Conservation (phyloP, 2,113 vertebrate genomes). For the Spheniscus mendiculus region DNA sequence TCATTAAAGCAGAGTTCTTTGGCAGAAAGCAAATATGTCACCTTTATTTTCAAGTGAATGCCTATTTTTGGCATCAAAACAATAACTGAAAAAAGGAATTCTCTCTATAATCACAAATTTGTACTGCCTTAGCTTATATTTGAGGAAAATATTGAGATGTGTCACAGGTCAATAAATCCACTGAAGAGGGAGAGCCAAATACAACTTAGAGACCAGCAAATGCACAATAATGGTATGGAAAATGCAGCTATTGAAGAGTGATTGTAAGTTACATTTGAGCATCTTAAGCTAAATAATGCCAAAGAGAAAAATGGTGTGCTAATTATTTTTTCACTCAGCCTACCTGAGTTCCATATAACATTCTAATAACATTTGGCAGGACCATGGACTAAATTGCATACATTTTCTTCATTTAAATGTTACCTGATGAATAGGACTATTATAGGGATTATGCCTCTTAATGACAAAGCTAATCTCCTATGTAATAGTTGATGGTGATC, state of each 20-base stretch:
- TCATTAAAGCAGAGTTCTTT: background rate
- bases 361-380: constrained; percentile 30
- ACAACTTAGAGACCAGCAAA: background rate
- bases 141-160: background rate
- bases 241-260: background rate
- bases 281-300: background rate
- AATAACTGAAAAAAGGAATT: background rate
- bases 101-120: background rate
- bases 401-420: constrained; percentile 59
- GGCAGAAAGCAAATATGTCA: background rate
- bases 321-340: background rate
- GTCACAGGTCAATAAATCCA: background rate
- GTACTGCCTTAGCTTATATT: background rate
- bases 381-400: constrained; percentile 18
- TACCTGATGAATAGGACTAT: constrained; percentile 66
- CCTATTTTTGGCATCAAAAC: background rate
- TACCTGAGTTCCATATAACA: background rate
- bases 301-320: background rate
- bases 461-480: constrained; percentile 69
- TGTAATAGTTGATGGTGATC: constrained; percentile 54
- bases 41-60: background rate
- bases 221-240: background rate
- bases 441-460: constrained; percentile 62
- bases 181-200: background rate
- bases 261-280: background rate